Evolutionary conservation across 2,113 vertebrate species (phyloP).

Genomic region (Ancistrus triradiatus): DNA sequence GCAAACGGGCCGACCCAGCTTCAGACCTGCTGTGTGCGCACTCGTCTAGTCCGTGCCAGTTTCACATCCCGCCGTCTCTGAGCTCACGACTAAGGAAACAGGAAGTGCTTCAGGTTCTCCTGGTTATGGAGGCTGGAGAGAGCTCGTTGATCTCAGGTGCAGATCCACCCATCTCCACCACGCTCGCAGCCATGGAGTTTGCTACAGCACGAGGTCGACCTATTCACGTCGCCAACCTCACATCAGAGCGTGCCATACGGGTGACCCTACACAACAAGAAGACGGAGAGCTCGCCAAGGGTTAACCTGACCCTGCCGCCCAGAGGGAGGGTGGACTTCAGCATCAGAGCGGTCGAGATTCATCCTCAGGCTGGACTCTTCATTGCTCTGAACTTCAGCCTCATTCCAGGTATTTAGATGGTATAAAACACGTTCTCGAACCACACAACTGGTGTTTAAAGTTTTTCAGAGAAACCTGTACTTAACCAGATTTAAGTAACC

Average conservation of each 20-base stretch:
- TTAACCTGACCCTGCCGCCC: constrained; percentile 40
- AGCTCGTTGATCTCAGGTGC: constrained; percentile 53
- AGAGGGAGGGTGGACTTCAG: constrained; percentile 58
- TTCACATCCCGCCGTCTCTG: constrained; percentile 59
- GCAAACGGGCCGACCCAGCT: constrained; percentile 56
- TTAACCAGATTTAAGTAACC: no score
- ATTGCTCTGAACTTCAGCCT: constrained; percentile 63
- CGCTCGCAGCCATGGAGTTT: constrained; percentile 70
- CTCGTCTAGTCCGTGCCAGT: constrained; percentile 44
- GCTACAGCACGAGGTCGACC: constrained; percentile 60
- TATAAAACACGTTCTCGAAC: no score
- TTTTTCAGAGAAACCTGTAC: no score
- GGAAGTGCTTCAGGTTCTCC: constrained; percentile 67
- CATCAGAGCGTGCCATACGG: constrained; percentile 58
- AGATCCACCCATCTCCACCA: constrained; percentile 65
- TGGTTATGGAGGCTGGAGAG: constrained; percentile 51
- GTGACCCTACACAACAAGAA: constrained; percentile 57
- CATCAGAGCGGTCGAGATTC: constrained; percentile 50
- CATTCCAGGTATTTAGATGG: constrained; percentile 65
- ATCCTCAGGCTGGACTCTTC: constrained; percentile 64
- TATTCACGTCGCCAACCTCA: constrained; percentile 59
- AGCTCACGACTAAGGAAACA: constrained; percentile 50
- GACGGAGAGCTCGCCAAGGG: constrained; percentile 27
- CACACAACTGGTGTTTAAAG: no score
- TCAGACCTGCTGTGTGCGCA: constrained; percentile 59